Conservation (phyloP, 2,888 invertebrate genomes). For the Hirudinaria manillensis region DNA sequence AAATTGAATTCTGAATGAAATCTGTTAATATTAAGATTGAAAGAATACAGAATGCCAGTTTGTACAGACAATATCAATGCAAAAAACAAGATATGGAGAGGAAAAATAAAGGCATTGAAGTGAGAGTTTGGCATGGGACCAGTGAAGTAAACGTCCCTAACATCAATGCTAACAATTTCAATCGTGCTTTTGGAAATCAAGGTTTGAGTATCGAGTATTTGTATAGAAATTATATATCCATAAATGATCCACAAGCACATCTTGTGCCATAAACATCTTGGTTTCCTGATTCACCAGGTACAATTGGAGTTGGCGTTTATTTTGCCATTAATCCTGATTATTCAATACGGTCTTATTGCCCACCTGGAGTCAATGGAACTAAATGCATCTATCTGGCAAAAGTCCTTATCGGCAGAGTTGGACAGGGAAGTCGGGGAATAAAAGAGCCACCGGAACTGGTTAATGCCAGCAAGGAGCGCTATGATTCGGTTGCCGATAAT, state of each 20-base stretch:
- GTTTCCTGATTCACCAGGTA: conserved; percentile 9
- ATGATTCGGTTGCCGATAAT: conserved; percentile 32
- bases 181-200: conserved; percentile 41
- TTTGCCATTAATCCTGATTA: conserved; percentile 33
- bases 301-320: conserved; percentile 34
- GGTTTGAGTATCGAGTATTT: conserved; percentile 34
- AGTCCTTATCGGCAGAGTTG: conserved; percentile 29
- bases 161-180: conserved; percentile 42
- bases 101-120: conserved; percentile 35
- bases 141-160: conserved; percentile 33
- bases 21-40: conserved; percentile 39
- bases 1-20: not conserved
- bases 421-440: conserved; percentile 24
- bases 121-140: conserved; percentile 43
- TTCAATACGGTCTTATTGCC: conserved; percentile 26
- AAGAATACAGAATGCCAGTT: conserved; percentile 41
- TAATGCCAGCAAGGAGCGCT: not conserved
- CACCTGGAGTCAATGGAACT: not conserved
- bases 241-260: no score
- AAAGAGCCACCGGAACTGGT: conserved; percentile 27
- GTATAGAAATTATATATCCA: no score
- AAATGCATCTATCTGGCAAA: conserved; percentile 15
- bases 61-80: conserved; percentile 40
- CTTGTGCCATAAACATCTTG: not conserved
- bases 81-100: conserved; percentile 39